Evolutionary conservation across 2,113 vertebrate genomes (phyloP).

Genomic region (Sciurus niger): DNA sequence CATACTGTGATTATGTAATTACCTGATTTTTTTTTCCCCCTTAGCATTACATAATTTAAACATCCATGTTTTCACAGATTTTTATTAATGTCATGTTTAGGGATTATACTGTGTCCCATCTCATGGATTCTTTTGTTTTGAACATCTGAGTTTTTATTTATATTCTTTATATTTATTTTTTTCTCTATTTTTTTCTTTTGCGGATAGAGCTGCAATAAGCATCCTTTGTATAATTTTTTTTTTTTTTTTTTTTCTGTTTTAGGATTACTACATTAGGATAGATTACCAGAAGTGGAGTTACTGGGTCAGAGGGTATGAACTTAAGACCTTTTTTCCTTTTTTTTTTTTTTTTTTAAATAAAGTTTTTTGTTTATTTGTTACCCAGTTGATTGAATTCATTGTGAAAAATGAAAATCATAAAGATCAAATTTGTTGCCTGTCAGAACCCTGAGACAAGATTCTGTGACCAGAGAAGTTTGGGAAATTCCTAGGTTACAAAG

Average conservation of each 20-base stretch:
- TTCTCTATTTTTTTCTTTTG: constrained; percentile 11
- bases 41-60: neutral
- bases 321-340: constrained; percentile 29
- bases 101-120: neutral
- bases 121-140: constrained; percentile 50
- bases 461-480: constrained; percentile 44
- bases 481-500: constrained; percentile 19
- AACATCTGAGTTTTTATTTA: constrained; percentile 56
- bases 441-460: constrained; percentile 50
- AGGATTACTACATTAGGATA: constrained; percentile 81
- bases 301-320: constrained; percentile 82
- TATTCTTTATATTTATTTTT: neutral
- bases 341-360: neutral
- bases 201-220: constrained; percentile 61
- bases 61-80: neutral
- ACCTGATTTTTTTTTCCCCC: neutral
- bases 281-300: constrained; percentile 81
- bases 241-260: constrained; percentile 75
- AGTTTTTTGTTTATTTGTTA: constrained; percentile 1
- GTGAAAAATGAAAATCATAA: constrained; percentile 36
- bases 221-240: constrained; percentile 68
- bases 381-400: constrained; percentile 44
- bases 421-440: constrained; percentile 34
- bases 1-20: neutral
- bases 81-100: constrained; percentile 36